Evolutionary conservation across 2,797 vertebrate genomes (phyloP), one percentile per base, ranked within the genome.

Genomic region (Mionectes olivaceus): DNA sequence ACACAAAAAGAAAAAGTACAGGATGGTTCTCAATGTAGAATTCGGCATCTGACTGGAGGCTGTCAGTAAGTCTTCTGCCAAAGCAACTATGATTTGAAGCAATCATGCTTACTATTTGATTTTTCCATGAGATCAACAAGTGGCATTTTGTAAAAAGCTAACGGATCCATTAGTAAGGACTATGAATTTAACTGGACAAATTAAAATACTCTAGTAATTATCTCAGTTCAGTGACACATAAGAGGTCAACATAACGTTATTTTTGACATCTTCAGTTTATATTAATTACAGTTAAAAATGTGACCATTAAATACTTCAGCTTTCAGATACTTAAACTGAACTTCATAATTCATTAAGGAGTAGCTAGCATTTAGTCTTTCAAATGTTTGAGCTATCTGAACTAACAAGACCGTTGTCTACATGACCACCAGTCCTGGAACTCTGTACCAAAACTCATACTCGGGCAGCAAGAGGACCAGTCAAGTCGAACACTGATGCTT

Each of bases 131-230:
- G 63, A 91, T 69, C 63, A 82, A 76, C 82, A 33, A 4, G 25
- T 24, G 21, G n/a, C 30, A 44, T 87, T 96, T 87, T 82, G 3
- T 13, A 87, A 90, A 86, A 88, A 88, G 55, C 30, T 78, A 96
- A 91, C 22, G 46, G 43, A 87, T 71, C 47, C 50, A 73, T 88
- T 82, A 94, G 55, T 23, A 83, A 76, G 50, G 65, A 81, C 61
- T 83, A 68, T 21, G 53, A 93, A 91, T 32, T 91, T 94, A 89
- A 94, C 0, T 65, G n/a, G 52, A 83, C 43, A 83, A 93, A 91
- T 91, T 79, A 76, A 91, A 94, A 94, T 19, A 57, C 41, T 68
- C 44, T 28, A 73, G 65, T 25, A 71, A 83, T 81, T 88, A 79
- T 43, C 24, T 57, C 67, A 77, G 56, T 57, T 91, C 47, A 76